Percentiles rank a stretch among this genome's conserved stretches.
phyloP scores from a whole-genome alignment of 2,113 vertebrate species.

The Myodes glareolus region DNA sequence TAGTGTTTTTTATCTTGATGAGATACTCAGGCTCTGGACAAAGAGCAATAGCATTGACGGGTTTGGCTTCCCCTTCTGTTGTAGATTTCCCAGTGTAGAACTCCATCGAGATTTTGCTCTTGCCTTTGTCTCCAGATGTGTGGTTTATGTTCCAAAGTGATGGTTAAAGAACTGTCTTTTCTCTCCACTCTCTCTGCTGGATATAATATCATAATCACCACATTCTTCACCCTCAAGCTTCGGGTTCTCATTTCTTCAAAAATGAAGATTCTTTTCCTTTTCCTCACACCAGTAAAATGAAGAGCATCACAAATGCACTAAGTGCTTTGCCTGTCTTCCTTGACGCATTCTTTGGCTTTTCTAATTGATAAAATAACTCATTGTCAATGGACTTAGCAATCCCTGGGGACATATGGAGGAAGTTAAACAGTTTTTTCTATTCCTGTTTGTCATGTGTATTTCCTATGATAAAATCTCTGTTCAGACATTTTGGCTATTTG shows the following conservation, averaged over 20 bases:
- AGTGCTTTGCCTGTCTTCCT: neutral
- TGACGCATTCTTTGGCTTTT: neutral
- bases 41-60: neutral
- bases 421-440: neutral
- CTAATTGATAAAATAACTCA: neutral
- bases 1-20: neutral
- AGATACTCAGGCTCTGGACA: neutral
- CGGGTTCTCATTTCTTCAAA: neutral
- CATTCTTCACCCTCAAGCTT: neutral
- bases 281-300: neutral
- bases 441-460: neutral
- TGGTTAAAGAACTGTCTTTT: neutral
- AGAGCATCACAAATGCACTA: neutral
- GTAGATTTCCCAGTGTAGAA: constrained; percentile 1
- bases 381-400: neutral
- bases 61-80: neutral
- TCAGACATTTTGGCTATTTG: neutral
- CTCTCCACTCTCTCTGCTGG: neutral
- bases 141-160: neutral
- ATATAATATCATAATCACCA: neutral
- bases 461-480: neutral
- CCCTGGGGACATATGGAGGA: neutral
- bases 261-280: neutral
- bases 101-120: neutral
- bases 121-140: neutral